Evolutionary conservation across 2,797 vertebrate genomes (phyloP), one percentile per base, ranked within the genome.

Genomic region (Pelobates cultripes): DNA sequence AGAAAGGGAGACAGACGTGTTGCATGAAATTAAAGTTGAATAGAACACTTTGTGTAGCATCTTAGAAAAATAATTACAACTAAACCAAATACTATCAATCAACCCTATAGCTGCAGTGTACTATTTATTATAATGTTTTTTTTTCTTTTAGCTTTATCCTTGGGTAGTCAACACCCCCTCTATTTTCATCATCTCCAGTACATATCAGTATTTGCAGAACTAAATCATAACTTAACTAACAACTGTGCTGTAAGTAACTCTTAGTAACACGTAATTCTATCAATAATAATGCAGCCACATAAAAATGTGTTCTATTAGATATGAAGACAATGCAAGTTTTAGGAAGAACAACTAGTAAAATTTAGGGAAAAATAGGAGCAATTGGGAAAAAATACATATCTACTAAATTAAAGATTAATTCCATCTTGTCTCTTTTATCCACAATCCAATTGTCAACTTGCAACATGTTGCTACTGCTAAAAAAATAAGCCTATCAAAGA

Each of bases 51-150:
- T 7, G 15, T 61, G 72, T 42, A 43, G 43, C 43, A 13, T 45
- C 68, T 44, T 70, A n/a, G 42, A 45, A 74, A 51, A 74, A 74
- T 74, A 61, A 74, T 60, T 74, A 51, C 41, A 51, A 57, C 14
- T 73, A 73, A 42, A 73, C 41, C 40, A 51, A 10, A 6, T 51
- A 51, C 47, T 51, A 5, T 64, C 61, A 28, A 64, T 40, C 10
- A 64, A 28, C 61, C 61, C n/a, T 64, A 40, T 64, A 2, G 61
- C 28, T 64, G 17, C 61, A 64, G n/a, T 28, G 9, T 57, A 57
- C 14, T 51, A 6, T 51, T 5, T 51, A 15, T 57, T 57, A 12
- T 57, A 40, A 28, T 41, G 17, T 40, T 7, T 64, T 14, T 64
- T 2, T 40, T 40, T 5, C 3, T 64, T 64, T 5, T 64, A 64